A percentile compares a stretch with the other conserved stretches of the same genome.
Conservation (phyloP, 2,797 vertebrate species). For the Cirrhinus mrigala region DNA sequence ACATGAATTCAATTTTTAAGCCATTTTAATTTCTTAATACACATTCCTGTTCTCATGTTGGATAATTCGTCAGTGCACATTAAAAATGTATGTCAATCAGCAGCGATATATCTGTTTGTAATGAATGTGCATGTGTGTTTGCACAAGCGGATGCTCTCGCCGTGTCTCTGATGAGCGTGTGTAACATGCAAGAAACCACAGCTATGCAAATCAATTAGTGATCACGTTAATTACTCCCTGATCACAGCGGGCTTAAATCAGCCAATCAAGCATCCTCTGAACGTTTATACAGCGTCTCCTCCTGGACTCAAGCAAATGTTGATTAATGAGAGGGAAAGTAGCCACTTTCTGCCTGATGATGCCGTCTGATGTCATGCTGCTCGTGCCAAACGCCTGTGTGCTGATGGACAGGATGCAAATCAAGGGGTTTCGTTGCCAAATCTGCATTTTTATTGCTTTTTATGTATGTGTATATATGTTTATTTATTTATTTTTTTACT, state of each 20-base stretch:
- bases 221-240: conserved; percentile 67
- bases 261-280: conserved; percentile 50
- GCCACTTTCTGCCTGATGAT: not conserved
- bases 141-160: not conserved
- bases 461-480: too few species aligned
- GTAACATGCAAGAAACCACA: conserved; percentile 56
- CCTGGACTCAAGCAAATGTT: not conserved
- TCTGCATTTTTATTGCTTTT: not conserved
- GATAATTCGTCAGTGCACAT: not conserved
- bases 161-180: not conserved
- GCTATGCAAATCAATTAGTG: conserved; percentile 66
- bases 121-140: not conserved
- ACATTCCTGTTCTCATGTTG: not conserved
- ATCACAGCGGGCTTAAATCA: conserved; percentile 59
- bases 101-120: not conserved
- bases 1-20: not conserved
- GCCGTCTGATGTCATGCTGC: not conserved
- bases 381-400: not conserved
- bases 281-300: not conserved
- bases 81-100: not conserved
- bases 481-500: too few species aligned
- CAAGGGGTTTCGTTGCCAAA: not conserved
- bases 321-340: not conserved
- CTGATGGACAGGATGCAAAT: not conserved
- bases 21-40: not conserved